A percentile compares a stretch with the other conserved stretches of the same genome.
Evolutionary conservation across 2,113 vertebrate genomes (phyloP).

Genomic region (Zootoca vivipara): DNA sequence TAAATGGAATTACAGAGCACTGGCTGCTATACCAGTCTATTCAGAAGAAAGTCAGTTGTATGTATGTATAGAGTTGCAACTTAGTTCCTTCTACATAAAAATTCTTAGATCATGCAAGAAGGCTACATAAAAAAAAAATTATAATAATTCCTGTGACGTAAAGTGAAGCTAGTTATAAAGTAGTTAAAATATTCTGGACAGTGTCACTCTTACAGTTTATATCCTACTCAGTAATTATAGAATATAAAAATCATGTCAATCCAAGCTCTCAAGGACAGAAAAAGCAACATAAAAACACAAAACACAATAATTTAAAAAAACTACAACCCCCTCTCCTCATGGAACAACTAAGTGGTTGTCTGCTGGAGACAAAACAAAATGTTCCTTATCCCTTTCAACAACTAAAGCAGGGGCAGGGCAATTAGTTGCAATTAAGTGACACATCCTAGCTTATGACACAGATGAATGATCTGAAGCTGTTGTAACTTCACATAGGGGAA

Average conservation of each 20-base stretch:
- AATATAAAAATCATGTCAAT: background rate
- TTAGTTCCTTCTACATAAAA: background rate
- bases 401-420: slow-evolving; percentile 1
- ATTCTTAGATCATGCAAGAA: background rate
- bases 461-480: slow-evolving; percentile 3
- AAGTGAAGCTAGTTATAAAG: background rate
- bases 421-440: slow-evolving; percentile 23
- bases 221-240: background rate
- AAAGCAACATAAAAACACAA: background rate
- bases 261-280: background rate
- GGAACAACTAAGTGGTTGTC: background rate
- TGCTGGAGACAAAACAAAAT: background rate
- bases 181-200: background rate
- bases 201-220: background rate
- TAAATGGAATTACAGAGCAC: background rate
- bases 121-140: background rate
- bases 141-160: background rate
- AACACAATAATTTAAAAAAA: too few relatives aligned
- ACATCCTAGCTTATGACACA: slow-evolving; percentile 13
- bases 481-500: background rate
- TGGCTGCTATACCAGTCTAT: background rate
- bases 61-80: background rate
- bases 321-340: background rate
- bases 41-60: background rate
- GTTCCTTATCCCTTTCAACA: slow-evolving; percentile 26